These are phyloP conservation scores for Ceuthmochares aereus DNA, from an alignment of 2,113 vertebrate genomes.

Conservation along the genomic window DNA sequence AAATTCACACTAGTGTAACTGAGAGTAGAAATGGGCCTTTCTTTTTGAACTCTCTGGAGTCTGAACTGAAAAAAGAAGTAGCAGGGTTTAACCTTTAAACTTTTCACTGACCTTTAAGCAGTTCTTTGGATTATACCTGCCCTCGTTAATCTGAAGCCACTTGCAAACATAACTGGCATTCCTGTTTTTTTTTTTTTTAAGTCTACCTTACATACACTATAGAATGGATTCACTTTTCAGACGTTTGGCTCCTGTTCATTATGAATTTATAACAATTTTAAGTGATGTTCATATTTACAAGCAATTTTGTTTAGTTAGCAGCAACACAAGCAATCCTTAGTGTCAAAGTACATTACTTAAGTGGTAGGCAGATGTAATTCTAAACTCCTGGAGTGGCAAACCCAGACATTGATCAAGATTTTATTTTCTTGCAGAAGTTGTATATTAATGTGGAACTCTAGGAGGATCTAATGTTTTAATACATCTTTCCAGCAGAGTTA, in stretches of 20 bases:
- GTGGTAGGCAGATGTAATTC: neutral
- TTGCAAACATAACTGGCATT: slow-evolving; percentile 45
- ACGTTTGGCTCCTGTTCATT: neutral
- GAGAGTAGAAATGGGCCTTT: neutral
- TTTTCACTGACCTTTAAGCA: slow-evolving; percentile 30
- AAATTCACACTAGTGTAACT: neutral
- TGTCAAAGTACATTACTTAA: neutral
- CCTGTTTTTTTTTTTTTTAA: neutral
- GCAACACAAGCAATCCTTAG: neutral
- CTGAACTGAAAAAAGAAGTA: neutral
- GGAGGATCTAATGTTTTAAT: neutral
- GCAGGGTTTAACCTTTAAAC: slow-evolving; percentile 50
- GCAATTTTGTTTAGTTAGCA: neutral
- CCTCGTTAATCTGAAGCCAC: slow-evolving; percentile 35
- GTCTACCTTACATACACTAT: neutral
- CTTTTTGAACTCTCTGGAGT: slow-evolving; percentile 14
- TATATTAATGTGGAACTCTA: neutral
- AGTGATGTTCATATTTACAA: neutral
- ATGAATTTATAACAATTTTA: neutral
- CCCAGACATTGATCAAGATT: neutral
- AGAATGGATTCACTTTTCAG: neutral
- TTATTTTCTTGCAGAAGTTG: neutral
- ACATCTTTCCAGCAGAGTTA: neutral
- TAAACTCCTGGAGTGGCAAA: neutral
- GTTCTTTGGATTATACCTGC: slow-evolving; percentile 47